Evolutionary conservation across 2,797 vertebrate species (phyloP), one percentile per base, ranked within the genome.

Genomic region (Manis crassicaudata): DNA sequence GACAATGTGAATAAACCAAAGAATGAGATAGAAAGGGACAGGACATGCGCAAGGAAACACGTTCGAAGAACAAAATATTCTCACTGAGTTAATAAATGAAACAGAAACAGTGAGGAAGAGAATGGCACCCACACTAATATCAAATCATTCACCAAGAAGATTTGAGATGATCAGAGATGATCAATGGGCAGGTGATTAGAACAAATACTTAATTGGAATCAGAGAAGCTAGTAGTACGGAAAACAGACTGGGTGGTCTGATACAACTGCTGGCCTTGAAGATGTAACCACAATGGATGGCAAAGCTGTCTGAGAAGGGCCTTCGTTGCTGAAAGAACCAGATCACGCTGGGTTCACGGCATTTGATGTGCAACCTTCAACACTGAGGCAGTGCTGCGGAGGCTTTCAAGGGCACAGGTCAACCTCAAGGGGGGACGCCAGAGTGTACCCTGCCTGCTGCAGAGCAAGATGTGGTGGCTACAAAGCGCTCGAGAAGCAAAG

Each of bases 381-480:
- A 17, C 14, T 16, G 12, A 46, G 83, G 17, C 58, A 8, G 7
- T 76, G 40, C 62, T 43, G 21, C 52, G 35, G 23, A 52, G 32
- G 58, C 46, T 14, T 13, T 16, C 14, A 46, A 81, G 46, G 25
- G 16, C 32, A 3, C 1, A 63, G 83, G 40, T 0, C 9, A 40
- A 0, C 0, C 29, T 13, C 5, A 62, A 54, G 17, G 8, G 3
- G 18, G 18, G 6, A 54, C 6, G 43, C 6, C 4, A 0, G 3
- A 2, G 16, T 20, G 3, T n/a, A 21, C 25, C 16, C 40, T 18
- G 11, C 29, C 7, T 18, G 16, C 35, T 20, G 23, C 18, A 13
- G 27, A 2, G 5, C 13, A 35, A 72, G 18, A 23, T 4, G 58
- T 35, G 25, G 1, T 40, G 56, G 2, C 65, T 58, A 3, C 32